phyloP scores from a whole-genome alignment of 2,888 invertebrate species.

The Ecliptopera silaceata region DNA sequence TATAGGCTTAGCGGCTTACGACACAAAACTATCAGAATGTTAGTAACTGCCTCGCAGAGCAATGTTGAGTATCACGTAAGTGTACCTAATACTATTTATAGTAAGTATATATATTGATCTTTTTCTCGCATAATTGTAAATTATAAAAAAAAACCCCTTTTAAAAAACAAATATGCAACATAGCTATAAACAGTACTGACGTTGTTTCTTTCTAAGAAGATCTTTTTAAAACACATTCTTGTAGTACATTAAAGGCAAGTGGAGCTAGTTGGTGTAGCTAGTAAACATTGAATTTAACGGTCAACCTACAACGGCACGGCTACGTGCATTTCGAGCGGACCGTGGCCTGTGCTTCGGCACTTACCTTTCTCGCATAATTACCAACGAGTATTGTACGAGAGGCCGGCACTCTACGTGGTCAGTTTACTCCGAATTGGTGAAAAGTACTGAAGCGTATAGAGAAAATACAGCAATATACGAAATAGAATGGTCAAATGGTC shows the following conservation, averaged over 20 bases:
- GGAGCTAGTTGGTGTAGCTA: slow-evolving; percentile 12
- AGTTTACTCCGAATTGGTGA: slow-evolving; percentile 65
- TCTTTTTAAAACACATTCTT: neutral
- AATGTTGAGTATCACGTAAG: too few species aligned
- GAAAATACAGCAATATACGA: slow-evolving; percentile 51
- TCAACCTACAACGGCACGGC: slow-evolving; percentile 30
- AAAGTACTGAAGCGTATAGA: slow-evolving; percentile 56
- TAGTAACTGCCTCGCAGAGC: too few species aligned
- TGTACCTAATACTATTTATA: too few species aligned
- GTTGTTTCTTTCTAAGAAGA: neutral
- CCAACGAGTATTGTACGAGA: slow-evolving; percentile 70
- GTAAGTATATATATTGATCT: too few species aligned
- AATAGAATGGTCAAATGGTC: slow-evolving; percentile 39
- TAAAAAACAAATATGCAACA: too few species aligned
- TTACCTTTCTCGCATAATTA: slow-evolving; percentile 71
- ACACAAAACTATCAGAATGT: too few species aligned
- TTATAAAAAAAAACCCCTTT: too few species aligned
- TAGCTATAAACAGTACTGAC: neutral
- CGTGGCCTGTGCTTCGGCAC: slow-evolving; percentile 48
- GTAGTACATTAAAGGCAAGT: neutral
- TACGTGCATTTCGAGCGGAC: slow-evolving; percentile 35
- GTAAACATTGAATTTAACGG: slow-evolving; percentile 29
- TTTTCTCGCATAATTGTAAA: too few species aligned
- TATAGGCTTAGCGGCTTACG: too few species aligned
- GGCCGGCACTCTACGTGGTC: slow-evolving; percentile 58